Conservation (phyloP, 2,888 invertebrate species). For the Biston stratarius region DNA sequence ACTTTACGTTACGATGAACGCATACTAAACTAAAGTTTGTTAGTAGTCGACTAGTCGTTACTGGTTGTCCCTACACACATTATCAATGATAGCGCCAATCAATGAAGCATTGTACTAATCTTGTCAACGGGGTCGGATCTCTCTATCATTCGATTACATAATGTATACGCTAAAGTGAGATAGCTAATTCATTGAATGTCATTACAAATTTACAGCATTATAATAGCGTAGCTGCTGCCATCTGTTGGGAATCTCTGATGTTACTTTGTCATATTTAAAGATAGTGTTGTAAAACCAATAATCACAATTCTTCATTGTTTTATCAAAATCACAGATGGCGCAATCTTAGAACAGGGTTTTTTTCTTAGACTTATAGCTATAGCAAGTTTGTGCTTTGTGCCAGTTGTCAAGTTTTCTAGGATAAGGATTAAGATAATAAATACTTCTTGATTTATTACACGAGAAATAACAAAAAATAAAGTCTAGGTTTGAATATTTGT, state of each 20-base stretch:
- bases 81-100: constrained; percentile 37
- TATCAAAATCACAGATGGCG: not conserved
- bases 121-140: constrained; percentile 48
- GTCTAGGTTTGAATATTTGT: too few species aligned
- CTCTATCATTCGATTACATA: constrained; percentile 60
- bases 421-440: too few species aligned
- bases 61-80: constrained; percentile 18
- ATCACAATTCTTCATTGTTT: not conserved
- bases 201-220: constrained; percentile 44
- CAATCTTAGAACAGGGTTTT: not conserved
- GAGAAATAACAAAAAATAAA: too few species aligned
- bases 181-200: constrained; percentile 46
- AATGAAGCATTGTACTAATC: constrained; percentile 33
- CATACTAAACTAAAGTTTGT: constrained; percentile 36
- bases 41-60: not conserved
- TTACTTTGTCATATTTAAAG: constrained; percentile 46
- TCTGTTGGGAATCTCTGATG: constrained; percentile 42
- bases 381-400: too few species aligned
- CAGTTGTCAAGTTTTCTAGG: too few species aligned
- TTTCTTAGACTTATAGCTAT: not conserved
- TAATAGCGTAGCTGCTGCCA: constrained; percentile 42
- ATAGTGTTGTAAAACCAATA: constrained; percentile 59
- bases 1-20: constrained; percentile 33
- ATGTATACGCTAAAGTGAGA: constrained; percentile 9
- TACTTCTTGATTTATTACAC: too few species aligned